These are phyloP conservation scores for Lophura nycthemera DNA, from an alignment of 2,113 vertebrate species.

Conservation along the genomic window DNA sequence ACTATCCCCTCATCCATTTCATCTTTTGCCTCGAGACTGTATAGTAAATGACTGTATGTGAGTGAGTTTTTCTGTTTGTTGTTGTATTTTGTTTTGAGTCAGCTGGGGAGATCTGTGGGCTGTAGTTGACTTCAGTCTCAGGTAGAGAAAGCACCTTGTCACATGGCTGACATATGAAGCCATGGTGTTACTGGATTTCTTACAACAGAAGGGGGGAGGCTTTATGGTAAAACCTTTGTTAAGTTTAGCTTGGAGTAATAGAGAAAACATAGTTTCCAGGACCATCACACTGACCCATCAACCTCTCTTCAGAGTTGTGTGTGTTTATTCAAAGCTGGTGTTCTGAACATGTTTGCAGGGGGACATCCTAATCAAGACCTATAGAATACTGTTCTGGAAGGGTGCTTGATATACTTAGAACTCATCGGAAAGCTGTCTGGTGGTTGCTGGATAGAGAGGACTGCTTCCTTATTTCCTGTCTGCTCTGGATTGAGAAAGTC, in stretches of 20 bases:
- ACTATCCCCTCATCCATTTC: neutral
- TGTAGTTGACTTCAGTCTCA: neutral
- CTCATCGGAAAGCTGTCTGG: neutral
- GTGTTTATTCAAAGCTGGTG: neutral
- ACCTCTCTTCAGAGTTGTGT: neutral
- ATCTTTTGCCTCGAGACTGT: neutral
- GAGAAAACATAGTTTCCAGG: neutral
- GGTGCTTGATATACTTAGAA: neutral
- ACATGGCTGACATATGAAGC: neutral
- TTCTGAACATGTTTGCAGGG: neutral
- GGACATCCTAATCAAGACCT: neutral
- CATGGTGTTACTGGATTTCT: neutral
- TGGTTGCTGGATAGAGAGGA: neutral
- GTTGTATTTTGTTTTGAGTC: neutral
- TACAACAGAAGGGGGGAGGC: neutral
- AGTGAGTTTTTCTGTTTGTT: neutral
- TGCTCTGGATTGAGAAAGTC: neutral
- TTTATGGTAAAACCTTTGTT: neutral
- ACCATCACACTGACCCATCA: neutral
- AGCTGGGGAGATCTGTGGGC: neutral
- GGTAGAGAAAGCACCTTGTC: neutral
- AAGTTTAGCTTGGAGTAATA: neutral
- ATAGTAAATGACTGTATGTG: neutral
- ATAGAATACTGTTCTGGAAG: neutral
- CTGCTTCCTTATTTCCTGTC: neutral